Percentiles rank a stretch among this genome's conserved stretches.
These are phyloP conservation scores for Colletes latitarsis DNA, from an alignment of 1,140 invertebrate species.

Conservation along the genomic window DNA sequence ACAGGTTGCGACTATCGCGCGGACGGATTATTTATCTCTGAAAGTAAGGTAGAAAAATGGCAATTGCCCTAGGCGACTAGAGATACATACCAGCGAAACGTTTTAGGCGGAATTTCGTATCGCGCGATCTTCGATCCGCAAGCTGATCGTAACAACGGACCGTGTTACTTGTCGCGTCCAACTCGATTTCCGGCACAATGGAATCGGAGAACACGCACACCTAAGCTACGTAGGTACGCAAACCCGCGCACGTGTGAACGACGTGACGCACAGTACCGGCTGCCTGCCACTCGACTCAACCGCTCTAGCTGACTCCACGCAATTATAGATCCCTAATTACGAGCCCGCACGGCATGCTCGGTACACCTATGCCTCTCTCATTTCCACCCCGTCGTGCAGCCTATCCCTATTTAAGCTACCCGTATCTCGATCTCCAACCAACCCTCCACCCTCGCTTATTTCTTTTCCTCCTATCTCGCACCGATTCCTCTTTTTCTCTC, in stretches of 20 bases:
- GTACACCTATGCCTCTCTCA: slow-evolving; percentile 38
- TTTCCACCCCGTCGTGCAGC: slow-evolving; percentile 10
- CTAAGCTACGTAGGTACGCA: slow-evolving; percentile 50
- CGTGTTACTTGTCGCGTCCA: neutral
- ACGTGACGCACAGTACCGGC: slow-evolving; percentile 42
- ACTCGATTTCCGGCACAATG: neutral
- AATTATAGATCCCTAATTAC: slow-evolving; percentile 79
- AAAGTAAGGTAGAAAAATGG: too few species aligned
- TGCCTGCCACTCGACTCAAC: slow-evolving; percentile 69
- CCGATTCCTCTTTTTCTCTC: slow-evolving; percentile 10
- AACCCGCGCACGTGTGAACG: slow-evolving; percentile 58
- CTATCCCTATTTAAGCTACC: slow-evolving; percentile 17
- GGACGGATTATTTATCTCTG: too few species aligned
- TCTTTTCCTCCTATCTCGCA: neutral
- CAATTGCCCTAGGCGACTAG: neutral
- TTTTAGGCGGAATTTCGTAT: neutral
- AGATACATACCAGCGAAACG: too few species aligned
- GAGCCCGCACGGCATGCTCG: slow-evolving; percentile 35
- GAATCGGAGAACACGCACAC: too few species aligned
- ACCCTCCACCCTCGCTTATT: neutral
- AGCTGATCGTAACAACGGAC: neutral
- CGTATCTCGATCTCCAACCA: slow-evolving; percentile 38
- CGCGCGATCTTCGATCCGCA: neutral
- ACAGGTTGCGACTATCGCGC: too few species aligned
- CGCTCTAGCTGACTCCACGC: slow-evolving; percentile 73